These are phyloP conservation scores for Lanius ludovicianus DNA, from an alignment of 2,113 vertebrate genomes.

Conservation along the genomic window DNA sequence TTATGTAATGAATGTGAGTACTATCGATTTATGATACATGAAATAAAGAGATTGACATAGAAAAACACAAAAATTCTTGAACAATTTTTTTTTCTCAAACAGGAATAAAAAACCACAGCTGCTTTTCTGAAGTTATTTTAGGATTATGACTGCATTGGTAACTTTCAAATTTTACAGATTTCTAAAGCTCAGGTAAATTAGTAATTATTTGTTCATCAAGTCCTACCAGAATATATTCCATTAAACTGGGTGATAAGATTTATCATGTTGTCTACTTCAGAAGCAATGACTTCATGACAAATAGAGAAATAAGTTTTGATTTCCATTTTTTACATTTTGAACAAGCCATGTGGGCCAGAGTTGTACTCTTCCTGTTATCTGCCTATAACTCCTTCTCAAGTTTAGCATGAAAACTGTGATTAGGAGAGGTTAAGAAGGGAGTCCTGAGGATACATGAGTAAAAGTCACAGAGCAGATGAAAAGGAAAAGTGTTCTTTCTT, in stretches of 20 bases:
- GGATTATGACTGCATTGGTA: background rate
- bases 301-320: background rate
- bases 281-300: background rate
- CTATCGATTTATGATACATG: background rate
- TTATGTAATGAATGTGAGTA: background rate
- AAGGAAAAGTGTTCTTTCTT: background rate
- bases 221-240: background rate
- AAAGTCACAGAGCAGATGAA: background rate
- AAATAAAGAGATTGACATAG: background rate
- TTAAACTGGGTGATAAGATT: background rate
- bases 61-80: background rate
- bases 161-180: background rate
- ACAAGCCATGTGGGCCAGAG: rapidly evolving
- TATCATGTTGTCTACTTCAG: background rate
- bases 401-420: background rate
- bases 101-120: background rate
- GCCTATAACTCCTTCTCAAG: background rate
- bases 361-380: background rate
- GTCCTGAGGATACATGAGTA: background rate
- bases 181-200: background rate
- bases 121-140: background rate
- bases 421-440: background rate
- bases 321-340: background rate
- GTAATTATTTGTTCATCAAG: background rate
- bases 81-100: background rate